A percentile compares a stretch with the other conserved stretches of the same genome.
Evolutionary conservation across 2,113 vertebrate genomes (phyloP).

Genomic region (Rhea americana): DNA sequence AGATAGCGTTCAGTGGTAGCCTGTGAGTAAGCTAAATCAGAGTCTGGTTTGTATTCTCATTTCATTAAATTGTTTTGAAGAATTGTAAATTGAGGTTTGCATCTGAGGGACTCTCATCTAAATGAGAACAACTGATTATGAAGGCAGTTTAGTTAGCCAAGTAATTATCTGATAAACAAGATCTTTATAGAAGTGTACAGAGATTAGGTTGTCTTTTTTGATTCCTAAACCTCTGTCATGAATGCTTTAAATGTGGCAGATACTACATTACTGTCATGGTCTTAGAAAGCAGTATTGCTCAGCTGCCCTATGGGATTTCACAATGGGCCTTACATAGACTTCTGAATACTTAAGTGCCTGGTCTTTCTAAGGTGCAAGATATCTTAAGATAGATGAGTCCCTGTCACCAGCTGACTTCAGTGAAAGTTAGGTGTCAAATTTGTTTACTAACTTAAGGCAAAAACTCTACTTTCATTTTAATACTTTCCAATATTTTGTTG

Average conservation of each 20-base stretch:
- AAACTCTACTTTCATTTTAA: neutral
- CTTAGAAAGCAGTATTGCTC: constrained; percentile 14
- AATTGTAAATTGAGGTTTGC: neutral
- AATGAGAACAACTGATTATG: neutral
- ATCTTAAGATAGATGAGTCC: neutral
- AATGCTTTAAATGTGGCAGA: constrained; percentile 22
- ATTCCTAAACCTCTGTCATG: constrained; percentile 5
- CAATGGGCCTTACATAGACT: neutral
- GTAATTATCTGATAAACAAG: neutral
- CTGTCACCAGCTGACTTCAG: neutral
- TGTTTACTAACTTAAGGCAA: neutral
- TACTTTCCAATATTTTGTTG: neutral
- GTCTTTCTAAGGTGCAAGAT: neutral
- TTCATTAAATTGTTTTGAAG: neutral
- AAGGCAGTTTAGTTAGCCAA: neutral
- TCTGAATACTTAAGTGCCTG: neutral
- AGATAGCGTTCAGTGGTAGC: neutral
- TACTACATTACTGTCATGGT: constrained; percentile 15
- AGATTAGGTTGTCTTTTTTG: constrained; percentile 22
- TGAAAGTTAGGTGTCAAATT: neutral
- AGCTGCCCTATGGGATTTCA: neutral
- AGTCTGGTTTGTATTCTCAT: rapidly evolving
- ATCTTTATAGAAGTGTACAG: neutral
- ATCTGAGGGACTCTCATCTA: neutral
- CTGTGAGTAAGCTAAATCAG: neutral